Conservation (phyloP, 2,113 vertebrate genomes). For the Ramphastos sulfuratus region DNA sequence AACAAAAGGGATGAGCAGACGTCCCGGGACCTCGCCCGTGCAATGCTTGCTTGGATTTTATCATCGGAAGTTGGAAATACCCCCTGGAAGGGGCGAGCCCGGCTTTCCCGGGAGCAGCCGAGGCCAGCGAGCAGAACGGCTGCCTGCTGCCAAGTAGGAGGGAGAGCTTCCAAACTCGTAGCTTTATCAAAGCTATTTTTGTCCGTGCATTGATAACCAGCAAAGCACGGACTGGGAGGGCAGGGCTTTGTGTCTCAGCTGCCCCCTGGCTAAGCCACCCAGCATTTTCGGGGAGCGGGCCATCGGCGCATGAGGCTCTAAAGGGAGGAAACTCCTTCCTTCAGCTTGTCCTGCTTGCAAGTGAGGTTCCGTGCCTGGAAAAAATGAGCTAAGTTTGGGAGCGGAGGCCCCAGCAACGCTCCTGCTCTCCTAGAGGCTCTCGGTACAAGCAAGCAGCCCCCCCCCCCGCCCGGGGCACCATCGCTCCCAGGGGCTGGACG, state of each 20-base stretch:
- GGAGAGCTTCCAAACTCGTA: conserved; percentile 25
- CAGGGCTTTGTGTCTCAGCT: background rate
- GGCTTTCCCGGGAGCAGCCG: conserved; percentile 6
- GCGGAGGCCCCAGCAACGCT: background rate
- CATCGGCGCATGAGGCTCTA: background rate
- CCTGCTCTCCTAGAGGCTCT: background rate
- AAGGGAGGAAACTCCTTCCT: conserved; percentile 35
- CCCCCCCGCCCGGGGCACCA: background rate
- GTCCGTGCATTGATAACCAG: background rate
- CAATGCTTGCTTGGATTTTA: background rate
- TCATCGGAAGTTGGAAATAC: background rate
- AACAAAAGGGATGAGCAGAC: background rate
- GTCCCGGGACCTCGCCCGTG: background rate
- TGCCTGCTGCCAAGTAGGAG: conserved; percentile 6
- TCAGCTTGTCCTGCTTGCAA: background rate
- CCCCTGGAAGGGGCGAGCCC: background rate
- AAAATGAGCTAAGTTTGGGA: conserved; percentile 41
- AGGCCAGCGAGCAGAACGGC: background rate
- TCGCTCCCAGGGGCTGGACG: background rate
- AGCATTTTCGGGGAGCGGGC: background rate
- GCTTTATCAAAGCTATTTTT: conserved; percentile 36
- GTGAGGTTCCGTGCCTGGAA: conserved; percentile 20
- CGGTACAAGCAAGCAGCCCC: background rate
- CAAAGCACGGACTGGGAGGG: background rate
- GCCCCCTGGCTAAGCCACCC: background rate